Evolutionary conservation across 2,113 vertebrate genomes (phyloP).

Genomic region (Phalacrocorax brasilianus): DNA sequence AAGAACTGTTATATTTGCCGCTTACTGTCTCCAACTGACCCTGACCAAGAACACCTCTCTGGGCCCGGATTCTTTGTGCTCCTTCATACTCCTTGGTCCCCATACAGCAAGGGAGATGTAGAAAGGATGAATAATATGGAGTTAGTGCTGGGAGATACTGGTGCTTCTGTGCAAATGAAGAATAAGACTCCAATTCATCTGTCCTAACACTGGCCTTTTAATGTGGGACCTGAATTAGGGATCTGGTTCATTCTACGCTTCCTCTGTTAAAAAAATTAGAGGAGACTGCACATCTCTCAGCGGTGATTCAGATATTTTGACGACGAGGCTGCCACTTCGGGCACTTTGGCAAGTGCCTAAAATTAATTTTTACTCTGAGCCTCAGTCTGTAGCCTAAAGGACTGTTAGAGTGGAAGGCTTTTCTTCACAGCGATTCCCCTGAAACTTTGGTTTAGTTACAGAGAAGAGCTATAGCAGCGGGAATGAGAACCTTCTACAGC

Average conservation of each 20-base stretch:
- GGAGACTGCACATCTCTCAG: neutral
- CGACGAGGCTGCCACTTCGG: rapidly evolving
- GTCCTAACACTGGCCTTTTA: neutral
- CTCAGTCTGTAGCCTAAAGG: neutral
- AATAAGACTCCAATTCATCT: neutral
- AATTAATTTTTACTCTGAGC: neutral
- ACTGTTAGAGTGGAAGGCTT: neutral
- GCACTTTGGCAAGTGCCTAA: neutral
- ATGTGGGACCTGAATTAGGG: neutral
- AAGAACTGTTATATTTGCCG: neutral
- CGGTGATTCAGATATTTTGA: neutral
- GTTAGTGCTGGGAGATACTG: neutral
- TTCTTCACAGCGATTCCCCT: neutral
- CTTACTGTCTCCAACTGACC: neutral
- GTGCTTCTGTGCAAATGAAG: neutral
- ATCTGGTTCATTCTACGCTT: neutral
- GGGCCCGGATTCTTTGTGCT: neutral
- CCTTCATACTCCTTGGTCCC: neutral
- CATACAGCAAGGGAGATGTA: neutral
- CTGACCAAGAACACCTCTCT: neutral
- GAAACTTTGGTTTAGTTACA: neutral
- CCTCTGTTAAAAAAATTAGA: neutral
- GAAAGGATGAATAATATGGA: neutral
- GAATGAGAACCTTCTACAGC: neutral
- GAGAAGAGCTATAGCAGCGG: neutral